phyloP scores from a whole-genome alignment of 2,797 vertebrate species.

The Gymnoscopelus microlampas region DNA sequence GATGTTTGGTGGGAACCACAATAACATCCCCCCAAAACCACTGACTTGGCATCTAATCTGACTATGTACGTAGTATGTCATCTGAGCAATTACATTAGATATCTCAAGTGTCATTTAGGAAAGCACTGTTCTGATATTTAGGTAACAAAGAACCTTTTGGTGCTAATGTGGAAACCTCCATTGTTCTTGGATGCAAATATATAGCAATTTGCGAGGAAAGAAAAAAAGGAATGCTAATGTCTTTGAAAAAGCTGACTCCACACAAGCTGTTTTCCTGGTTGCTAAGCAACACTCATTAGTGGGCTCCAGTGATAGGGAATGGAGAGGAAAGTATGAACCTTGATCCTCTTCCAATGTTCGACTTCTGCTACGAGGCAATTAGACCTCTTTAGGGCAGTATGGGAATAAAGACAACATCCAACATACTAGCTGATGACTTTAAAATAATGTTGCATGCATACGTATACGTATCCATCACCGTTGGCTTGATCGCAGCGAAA shows the following conservation, averaged over 20 bases:
- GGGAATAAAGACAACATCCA: conserved; percentile 21
- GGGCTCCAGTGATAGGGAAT: conserved; percentile 45
- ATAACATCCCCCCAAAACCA: too few species aligned
- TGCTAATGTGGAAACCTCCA: conserved; percentile 51
- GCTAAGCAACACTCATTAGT: conserved; percentile 80
- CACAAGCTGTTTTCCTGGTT: conserved; percentile 74
- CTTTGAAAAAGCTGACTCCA: conserved; percentile 70
- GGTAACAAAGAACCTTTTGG: conserved; percentile 59
- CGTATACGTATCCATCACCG: too few species aligned
- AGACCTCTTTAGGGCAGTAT: conserved; percentile 32
- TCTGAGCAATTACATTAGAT: conserved; percentile 32
- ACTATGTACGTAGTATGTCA: conserved; percentile 6
- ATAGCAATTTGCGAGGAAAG: not conserved
- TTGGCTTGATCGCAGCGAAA: too few species aligned
- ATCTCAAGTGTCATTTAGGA: conserved; percentile 60
- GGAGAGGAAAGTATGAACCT: conserved; percentile 49
- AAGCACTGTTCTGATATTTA: conserved; percentile 51
- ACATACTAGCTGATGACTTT: not conserved
- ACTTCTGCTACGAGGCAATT: conserved; percentile 49
- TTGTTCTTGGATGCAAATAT: conserved; percentile 64
- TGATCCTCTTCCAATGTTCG: conserved; percentile 34
- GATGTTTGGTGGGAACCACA: too few species aligned
- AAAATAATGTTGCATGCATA: not conserved
- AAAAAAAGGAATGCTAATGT: conserved; percentile 24
- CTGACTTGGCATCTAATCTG: not conserved